Base-by-base conservation (phyloP, 2,888 invertebrate species). In the Sisyra terminalis region DNA sequence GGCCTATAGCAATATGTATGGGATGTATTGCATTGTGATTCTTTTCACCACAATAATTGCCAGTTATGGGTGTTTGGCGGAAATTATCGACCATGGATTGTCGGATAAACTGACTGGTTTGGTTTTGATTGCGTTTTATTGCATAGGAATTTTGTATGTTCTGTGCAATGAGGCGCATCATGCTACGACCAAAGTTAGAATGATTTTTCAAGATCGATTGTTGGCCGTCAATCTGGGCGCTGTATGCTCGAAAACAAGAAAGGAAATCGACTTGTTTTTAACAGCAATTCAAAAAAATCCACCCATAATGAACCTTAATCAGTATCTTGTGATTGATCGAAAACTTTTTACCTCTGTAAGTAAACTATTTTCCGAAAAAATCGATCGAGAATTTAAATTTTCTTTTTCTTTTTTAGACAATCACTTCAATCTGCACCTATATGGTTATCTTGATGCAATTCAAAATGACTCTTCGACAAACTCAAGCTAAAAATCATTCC, bases 1-100 rank as follows among this genome's bases (percentile, higher is more conserved):
- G 38, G 80, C 80, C 0, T 81, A 81, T 54, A 78, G 79, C 40
- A 80, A 80, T 50, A 79, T 80, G 79, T 81, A 81, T 49, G 78
- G 78, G 8, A 76, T 81, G 56, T 80, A 78, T 53, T 80, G 79
- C 50, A 66, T 81, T 59, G 71, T 81, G 2, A 77, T 81, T 43
- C 72, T 80, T 55, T 72, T 81, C 52, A 80, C 80, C 2, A 79
- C 79, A 7, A 80, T 79, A 9, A 78, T 79, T 37, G 79, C 80
- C 3, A 65, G 75, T 4, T 81, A 79, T 50, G 80, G 80, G 1
- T 73, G 73, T 5, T 59, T 81, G 10, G 77, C 79, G 7, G 80
- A 81, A 56, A 78, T 80, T 50, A 57, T 80, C 39, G 80, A 81
- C 51, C 74, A 75, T 45, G 80, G 80, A 1, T 63, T 78, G 15